Base-by-base conservation (phyloP, 2,888 invertebrate genomes). In the Drosophila falleni region DNA sequence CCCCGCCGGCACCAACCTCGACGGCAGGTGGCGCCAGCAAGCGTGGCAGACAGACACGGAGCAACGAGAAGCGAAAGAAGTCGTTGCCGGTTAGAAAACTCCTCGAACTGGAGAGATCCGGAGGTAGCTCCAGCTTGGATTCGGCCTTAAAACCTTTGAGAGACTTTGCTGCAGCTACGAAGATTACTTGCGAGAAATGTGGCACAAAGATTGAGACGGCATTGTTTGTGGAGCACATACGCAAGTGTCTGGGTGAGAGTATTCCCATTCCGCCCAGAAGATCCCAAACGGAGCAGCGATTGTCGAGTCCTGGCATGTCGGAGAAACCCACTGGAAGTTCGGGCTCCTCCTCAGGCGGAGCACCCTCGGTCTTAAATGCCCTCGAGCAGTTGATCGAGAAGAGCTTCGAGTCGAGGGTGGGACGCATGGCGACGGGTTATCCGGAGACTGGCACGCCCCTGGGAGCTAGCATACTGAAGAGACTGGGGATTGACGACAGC, bases 371-470 rank as follows among this genome's bases (percentile, higher is more conserved):
- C 53, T 94, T 99, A 53, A 98, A 98, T 91, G 98, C 98, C 55
- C 97, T 99, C 91, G 98, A 99, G 93, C 98, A 98, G 91, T 94
- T 99, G 86, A 98, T 99, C 91, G 98, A 98, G 92, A 98, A 98
- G 92, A 98, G 98, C 93, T 99, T 99, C 91, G 98, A 98, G 91
- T 97, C 97, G 5, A 94, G 97, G 62, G 95, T 96, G 19, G 94
- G 97, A 42, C 96, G 97, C 90, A 65, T 81, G 35, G 64, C 67
- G 1, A 55, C 66, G 0, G 74, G 75, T 56, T 55, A 79, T 59
- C 42, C 91, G 63, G 80, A 92, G 2, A 81, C 91, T 9, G 95
- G 95, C 37, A 96, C 97, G 0, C 97, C 97, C 0, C 95, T 97
- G 89, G 97, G 97, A 33, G 97, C 97, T 19, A 98, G 97, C 91